Evolutionary conservation across 2,888 invertebrate species (phyloP).

Genomic region (Pediacus dermestoides): DNA sequence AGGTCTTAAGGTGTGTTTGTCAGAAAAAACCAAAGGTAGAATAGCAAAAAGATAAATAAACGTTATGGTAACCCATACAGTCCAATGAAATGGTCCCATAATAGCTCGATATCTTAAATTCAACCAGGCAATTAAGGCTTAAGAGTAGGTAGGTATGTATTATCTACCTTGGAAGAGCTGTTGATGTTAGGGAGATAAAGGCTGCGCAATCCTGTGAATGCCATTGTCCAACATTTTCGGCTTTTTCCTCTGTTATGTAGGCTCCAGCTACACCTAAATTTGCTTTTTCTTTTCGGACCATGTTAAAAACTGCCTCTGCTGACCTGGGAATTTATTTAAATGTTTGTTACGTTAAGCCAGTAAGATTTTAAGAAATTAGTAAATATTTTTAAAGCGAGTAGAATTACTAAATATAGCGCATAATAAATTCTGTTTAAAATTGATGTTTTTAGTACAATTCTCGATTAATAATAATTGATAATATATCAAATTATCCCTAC

Average conservation of each 20-base stretch:
- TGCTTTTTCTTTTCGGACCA: constrained; percentile 54
- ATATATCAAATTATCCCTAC: too few relatives aligned
- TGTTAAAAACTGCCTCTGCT: constrained; percentile 59
- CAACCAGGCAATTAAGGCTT: too few relatives aligned
- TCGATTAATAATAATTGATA: too few relatives aligned
- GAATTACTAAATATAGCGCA: too few relatives aligned
- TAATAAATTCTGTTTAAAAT: too few relatives aligned
- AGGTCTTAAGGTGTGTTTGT: constrained; percentile 64
- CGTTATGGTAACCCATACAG: constrained; percentile 72
- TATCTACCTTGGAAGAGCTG: constrained; percentile 68
- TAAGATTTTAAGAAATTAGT: too few relatives aligned
- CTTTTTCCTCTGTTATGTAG: constrained; percentile 58
- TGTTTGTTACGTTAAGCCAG: neutral
- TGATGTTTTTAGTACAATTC: too few relatives aligned
- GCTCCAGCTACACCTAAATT: constrained; percentile 72
- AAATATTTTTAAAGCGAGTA: too few relatives aligned
- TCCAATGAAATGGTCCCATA: constrained; percentile 79
- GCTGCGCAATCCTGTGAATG: constrained; percentile 74
- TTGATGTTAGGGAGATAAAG: constrained; percentile 73
- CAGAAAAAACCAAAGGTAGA: constrained; percentile 71
- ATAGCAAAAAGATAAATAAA: constrained; percentile 69
- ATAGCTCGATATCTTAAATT: constrained; percentile 71
- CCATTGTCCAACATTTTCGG: constrained; percentile 55
- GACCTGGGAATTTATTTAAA: constrained; percentile 50
- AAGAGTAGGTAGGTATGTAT: constrained; percentile 2